Evolutionary conservation across 2,113 vertebrate genomes (phyloP).

Genomic region (Hepsetus odoe): DNA sequence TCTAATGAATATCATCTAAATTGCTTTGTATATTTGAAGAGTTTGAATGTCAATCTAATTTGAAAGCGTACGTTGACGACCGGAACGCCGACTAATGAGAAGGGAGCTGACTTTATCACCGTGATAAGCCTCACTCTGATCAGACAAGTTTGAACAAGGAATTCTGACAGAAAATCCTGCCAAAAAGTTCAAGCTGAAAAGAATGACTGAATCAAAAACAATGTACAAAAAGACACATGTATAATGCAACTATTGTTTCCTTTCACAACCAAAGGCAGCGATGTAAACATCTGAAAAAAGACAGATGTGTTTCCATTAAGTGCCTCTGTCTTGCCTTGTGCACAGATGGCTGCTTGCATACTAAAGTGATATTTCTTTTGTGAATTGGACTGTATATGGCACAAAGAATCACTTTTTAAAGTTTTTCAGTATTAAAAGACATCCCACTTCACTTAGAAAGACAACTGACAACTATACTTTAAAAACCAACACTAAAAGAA

Average conservation of each 20-base stretch:
- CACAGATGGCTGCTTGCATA: background rate
- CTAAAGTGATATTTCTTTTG: background rate
- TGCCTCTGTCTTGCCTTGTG: background rate
- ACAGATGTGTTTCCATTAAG: background rate
- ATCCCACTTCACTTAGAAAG: background rate
- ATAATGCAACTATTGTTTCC: background rate
- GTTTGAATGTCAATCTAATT: conserved; percentile 99
- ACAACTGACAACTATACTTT: background rate
- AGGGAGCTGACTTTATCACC: conserved; percentile 91
- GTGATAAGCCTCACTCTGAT: conserved; percentile 92
- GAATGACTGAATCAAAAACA: conserved; percentile 14
- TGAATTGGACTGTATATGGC: background rate
- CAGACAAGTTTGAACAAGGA: conserved; percentile 90
- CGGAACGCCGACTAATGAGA: conserved; percentile 97
- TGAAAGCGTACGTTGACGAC: conserved; percentile 95
- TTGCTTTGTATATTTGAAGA: conserved; percentile 99
- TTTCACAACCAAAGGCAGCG: background rate
- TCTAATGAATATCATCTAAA: conserved; percentile 99
- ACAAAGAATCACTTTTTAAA: background rate
- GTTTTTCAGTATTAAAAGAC: background rate
- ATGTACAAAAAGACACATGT: background rate
- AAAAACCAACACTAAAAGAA: background rate
- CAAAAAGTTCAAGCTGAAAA: conserved; percentile 45
- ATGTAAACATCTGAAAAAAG: background rate
- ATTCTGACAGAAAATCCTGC: conserved; percentile 79